These are phyloP conservation scores for Coelopa pilipes DNA, from an alignment of 2,888 invertebrate species.

Conservation along the genomic window DNA sequence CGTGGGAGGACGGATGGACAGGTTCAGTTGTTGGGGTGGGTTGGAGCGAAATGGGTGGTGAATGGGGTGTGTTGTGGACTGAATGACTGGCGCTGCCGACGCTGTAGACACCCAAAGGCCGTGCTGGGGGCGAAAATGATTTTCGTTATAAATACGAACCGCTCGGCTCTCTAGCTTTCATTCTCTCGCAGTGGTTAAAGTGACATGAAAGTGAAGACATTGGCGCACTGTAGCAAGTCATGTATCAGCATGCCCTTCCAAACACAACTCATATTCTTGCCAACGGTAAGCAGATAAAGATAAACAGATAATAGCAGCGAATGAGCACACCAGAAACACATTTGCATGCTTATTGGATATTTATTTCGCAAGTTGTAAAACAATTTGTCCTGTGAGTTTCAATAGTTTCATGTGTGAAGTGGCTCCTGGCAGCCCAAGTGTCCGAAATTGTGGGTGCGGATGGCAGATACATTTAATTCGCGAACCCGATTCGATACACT, in stretches of 20 bases:
- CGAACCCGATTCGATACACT: background rate
- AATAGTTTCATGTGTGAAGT: too few relatives aligned
- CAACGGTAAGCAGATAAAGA: constrained; percentile 62
- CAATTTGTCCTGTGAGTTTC: too few relatives aligned
- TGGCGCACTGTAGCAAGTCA: constrained; percentile 66
- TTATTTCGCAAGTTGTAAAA: too few relatives aligned
- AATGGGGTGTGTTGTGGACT: too few relatives aligned
- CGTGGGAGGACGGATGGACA: background rate
- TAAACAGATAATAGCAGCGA: background rate
- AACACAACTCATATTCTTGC: constrained; percentile 66
- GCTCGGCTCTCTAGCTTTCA: constrained; percentile 59
- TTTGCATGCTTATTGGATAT: too few relatives aligned
- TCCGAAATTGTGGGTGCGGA: constrained; percentile 45
- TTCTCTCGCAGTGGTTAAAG: constrained; percentile 67
- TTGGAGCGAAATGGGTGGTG: background rate
- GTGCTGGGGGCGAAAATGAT: constrained; percentile 20
- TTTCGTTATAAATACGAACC: constrained; percentile 61
- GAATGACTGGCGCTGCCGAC: background rate
- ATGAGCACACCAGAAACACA: background rate
- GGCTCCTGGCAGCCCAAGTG: background rate
- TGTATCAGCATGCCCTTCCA: constrained; percentile 68
- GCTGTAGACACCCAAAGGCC: background rate
- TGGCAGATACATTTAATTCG: constrained; percentile 45
- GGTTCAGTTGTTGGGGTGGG: background rate
- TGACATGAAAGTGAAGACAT: constrained; percentile 68